Evolutionary conservation across 2,888 invertebrate genomes (phyloP).

Genomic region (Scrobipalpa costella): DNA sequence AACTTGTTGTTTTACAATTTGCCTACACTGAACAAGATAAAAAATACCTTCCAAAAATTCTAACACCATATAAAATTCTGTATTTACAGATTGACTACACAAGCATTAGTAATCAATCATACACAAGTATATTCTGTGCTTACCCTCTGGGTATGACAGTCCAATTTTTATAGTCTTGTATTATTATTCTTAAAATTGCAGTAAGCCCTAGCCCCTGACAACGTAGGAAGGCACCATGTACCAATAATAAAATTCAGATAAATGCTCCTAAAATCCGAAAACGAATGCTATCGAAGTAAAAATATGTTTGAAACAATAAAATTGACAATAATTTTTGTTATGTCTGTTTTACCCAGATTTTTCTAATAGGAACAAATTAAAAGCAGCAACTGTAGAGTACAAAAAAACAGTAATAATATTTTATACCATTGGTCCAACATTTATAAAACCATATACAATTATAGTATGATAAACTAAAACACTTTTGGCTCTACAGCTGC

Average conservation of each 20-base stretch:
- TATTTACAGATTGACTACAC: constrained; percentile 59
- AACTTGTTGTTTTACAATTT: neutral
- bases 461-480: neutral
- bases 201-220: neutral
- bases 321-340: constrained; percentile 11
- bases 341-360: neutral
- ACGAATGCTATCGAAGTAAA: neutral
- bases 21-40: constrained; percentile 33
- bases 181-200: neutral
- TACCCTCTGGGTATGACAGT: constrained; percentile 8
- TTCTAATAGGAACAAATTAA: constrained; percentile 16
- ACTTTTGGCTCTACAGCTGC: neutral
- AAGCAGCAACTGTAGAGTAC: constrained; percentile 1
- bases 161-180: neutral
- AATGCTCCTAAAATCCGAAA: neutral
- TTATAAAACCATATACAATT: neutral
- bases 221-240: neutral
- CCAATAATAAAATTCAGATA: neutral
- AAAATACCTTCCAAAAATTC: constrained; percentile 57
- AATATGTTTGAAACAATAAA: neutral
- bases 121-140: constrained; percentile 8
- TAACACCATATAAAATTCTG: constrained; percentile 55
- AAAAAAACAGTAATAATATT: neutral
- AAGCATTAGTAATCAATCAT: constrained; percentile 11
- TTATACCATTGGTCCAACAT: neutral